Percentiles rank a stretch among this genome's conserved stretches.
phyloP scores from a whole-genome alignment of 2,888 invertebrate genomes.

The Drosophila macrospina region DNA sequence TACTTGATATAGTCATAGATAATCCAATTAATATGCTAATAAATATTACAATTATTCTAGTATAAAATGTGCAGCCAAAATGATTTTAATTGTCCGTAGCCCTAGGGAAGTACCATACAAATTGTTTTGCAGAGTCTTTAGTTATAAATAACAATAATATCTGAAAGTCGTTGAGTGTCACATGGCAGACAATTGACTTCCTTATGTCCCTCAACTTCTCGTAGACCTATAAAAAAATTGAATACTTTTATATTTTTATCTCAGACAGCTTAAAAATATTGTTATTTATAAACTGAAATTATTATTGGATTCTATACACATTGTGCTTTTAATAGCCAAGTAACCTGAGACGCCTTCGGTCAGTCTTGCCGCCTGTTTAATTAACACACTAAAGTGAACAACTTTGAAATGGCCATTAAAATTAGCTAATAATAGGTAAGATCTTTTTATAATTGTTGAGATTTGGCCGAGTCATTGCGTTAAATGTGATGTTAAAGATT shows the following conservation, averaged over 20 bases:
- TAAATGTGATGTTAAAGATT: slow-evolving; percentile 2
- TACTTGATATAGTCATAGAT: background rate
- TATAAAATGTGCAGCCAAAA: no score
- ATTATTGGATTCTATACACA: background rate
- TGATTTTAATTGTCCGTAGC: no score
- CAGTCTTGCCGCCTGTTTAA: slow-evolving; percentile 4
- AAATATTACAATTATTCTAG: background rate
- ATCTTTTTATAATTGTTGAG: background rate
- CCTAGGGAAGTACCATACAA: slow-evolving; percentile 3
- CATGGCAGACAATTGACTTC: slow-evolving; percentile 2
- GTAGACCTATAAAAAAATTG: background rate
- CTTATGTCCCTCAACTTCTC: background rate
- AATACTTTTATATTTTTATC: background rate
- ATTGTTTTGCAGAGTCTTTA: background rate
- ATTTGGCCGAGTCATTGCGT: slow-evolving; percentile 28
- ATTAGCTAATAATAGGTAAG: background rate
- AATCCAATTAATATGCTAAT: background rate
- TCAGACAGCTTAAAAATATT: slow-evolving; percentile 3
- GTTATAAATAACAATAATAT: background rate
- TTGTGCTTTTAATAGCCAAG: slow-evolving; percentile 6
- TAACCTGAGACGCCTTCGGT: background rate
- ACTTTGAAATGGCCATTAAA: slow-evolving; percentile 6
- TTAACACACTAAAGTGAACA: slow-evolving; percentile 5
- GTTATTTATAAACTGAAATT: background rate
- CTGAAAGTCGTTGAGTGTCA: background rate